Evolutionary conservation across 2,888 invertebrate species (phyloP), one percentile per base, ranked within the genome.

Genomic region (Drosophila ustulata): DNA sequence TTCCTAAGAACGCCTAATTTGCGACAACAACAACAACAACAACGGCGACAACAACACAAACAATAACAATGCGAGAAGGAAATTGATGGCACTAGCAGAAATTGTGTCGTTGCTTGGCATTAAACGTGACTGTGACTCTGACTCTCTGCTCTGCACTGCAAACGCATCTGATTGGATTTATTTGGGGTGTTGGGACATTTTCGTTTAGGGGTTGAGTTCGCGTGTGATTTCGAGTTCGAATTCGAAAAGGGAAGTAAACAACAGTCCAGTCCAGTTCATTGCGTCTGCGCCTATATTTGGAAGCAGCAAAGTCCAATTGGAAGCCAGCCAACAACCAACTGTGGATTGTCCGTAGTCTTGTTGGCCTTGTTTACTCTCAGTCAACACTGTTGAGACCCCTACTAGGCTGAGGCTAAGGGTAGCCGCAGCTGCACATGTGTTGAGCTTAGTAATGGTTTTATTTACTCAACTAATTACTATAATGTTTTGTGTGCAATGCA

Each of bases 161-260:
- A 41, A 66, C 67, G 65, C 75, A 75, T 77, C 66, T 62, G 71
- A 79, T 81, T 78, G 56, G 65, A 50, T 64, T 80, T 43, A 37
- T 37, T 45, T 23, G 58, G 66, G 51, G 51, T 55, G 50, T 37
- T 53, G 52, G 66, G 73, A 63, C 69, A 61, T 49, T 50, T 4
- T n/a, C 26, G 25, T n/a, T 49, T 57, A 46, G 51, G 62, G 67
- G 66, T 66, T 73, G n/a, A 58, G 63, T 64, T 9, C 34, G 56
- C 66, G 55, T 43, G 64, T 34, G 56, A 61, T 4, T 59, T 82
- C 83, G 71, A 69, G 65, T 34, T 66, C 43, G 59, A 39, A 34
- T 70, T 84, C 86, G 83, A 85, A 82, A 59, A 43, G 74, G 81
- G 86, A 88, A 85, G 53, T 86, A 85, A 85, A 88, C 88, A 86